Conservation (phyloP, 2,113 vertebrate genomes). For the Amazona vittata region DNA sequence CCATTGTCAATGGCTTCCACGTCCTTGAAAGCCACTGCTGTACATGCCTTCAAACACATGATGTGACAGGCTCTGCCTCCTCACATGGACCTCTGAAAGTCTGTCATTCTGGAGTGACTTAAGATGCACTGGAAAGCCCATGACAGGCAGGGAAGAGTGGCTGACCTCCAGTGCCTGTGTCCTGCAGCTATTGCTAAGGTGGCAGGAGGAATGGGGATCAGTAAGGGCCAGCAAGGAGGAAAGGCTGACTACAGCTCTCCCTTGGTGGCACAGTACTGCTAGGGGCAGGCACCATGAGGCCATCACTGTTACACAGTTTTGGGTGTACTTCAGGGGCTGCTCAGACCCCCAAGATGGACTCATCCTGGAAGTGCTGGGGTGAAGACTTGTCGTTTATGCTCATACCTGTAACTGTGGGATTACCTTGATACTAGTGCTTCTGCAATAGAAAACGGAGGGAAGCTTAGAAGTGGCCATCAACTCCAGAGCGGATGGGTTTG, state of each 20-base stretch:
- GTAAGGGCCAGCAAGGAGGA: background rate
- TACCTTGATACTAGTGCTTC: background rate
- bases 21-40: background rate
- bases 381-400: background rate
- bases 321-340: background rate
- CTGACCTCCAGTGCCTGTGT: background rate
- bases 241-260: background rate
- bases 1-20: background rate
- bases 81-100: background rate
- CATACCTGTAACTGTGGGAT: rapidly evolving
- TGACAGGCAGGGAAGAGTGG: background rate
- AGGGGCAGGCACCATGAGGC: background rate
- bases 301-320: background rate
- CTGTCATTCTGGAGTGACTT: background rate
- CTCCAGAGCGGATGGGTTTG: background rate
- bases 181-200: background rate
- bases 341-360: background rate
- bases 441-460: background rate
- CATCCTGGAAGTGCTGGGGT: background rate
- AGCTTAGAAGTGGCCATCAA: background rate
- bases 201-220: background rate
- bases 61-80: background rate
- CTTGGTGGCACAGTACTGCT: background rate
- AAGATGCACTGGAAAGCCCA: background rate
- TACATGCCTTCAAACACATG: background rate